Conservation (phyloP, 2,113 vertebrate genomes). For the Eulacestoma nigropectus region DNA sequence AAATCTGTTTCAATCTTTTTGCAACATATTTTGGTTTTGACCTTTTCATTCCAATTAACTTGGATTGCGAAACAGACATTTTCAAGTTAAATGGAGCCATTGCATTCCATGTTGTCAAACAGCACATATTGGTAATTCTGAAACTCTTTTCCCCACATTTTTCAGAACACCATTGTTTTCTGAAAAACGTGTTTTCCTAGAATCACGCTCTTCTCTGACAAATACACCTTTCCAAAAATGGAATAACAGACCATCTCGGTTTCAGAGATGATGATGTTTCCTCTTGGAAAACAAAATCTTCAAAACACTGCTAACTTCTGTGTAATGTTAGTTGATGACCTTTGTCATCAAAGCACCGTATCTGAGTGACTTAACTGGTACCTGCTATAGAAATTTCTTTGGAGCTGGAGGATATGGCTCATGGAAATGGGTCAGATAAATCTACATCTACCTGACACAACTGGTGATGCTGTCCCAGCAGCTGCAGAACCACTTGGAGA, state of each 20-base stretch:
- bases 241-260: background rate
- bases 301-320: background rate
- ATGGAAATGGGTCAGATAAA: background rate
- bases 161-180: background rate
- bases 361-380: background rate
- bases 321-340: background rate
- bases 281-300: background rate
- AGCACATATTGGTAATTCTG: background rate
- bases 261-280: background rate
- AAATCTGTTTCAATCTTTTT: background rate
- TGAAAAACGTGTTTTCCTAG: background rate
- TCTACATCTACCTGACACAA: background rate
- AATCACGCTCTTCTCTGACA: background rate
- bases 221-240: background rate
- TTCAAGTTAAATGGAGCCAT: background rate
- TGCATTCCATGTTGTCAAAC: conserved; percentile 20
- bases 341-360: background rate
- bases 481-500: background rate
- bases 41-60: conserved; percentile 32
- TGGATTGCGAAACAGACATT: background rate
- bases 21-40: conserved; percentile 5
- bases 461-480: background rate
- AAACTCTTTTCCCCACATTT: background rate
- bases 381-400: background rate
- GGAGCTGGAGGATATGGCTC: background rate